Evolutionary conservation across 2,113 vertebrate species (phyloP).

Genomic region (Ochotona curzoniae): DNA sequence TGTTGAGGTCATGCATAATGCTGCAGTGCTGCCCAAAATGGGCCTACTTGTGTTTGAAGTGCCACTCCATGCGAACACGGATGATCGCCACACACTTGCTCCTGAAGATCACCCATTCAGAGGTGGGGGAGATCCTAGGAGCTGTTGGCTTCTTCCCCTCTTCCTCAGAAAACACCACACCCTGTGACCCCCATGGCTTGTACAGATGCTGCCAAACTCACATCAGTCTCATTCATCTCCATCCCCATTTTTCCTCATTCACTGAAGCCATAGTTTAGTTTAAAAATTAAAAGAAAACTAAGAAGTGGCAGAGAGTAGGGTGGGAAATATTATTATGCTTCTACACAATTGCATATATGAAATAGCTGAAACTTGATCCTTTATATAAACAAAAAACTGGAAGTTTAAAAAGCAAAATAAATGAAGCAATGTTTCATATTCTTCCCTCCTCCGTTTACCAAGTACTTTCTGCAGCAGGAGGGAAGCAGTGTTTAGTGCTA

Average conservation of each 20-base stretch:
- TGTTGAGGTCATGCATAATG: rapidly evolving
- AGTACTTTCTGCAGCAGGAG: neutral
- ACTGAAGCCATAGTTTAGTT: neutral
- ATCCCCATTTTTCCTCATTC: neutral
- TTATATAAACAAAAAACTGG: no score
- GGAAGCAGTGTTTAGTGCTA: neutral
- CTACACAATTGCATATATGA: no score
- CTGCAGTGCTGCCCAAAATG: neutral
- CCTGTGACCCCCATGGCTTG: slow-evolving; percentile 11
- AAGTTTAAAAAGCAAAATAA: no score
- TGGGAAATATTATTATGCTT: no score
- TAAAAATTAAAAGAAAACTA: neutral
- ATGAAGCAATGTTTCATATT: neutral
- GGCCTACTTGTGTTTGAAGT: neutral
- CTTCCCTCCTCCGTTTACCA: neutral
- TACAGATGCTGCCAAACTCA: neutral
- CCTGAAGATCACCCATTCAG: neutral
- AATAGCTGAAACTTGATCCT: no score
- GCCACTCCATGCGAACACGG: neutral
- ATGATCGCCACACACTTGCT: neutral
- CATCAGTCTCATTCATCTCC: slow-evolving; percentile 11
- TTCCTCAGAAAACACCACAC: neutral
- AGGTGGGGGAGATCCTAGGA: neutral
- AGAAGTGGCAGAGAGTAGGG: no score
- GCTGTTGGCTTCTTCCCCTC: neutral